phyloP scores from a whole-genome alignment of 2,797 vertebrate species.

The Zalophus californianus region DNA sequence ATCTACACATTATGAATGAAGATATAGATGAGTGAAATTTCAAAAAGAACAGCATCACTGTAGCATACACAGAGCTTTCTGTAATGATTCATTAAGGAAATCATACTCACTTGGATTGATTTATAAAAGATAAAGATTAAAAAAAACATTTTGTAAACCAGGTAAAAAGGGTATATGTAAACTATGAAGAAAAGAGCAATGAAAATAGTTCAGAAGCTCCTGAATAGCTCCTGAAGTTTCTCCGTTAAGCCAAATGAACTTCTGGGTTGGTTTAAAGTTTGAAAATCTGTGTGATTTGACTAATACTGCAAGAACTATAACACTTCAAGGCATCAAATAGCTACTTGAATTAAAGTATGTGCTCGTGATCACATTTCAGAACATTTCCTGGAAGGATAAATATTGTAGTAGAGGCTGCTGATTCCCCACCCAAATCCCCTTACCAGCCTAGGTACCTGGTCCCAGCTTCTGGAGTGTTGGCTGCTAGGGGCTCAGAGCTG shows the following conservation, averaged over 20 bases:
- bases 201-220: neutral
- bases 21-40: neutral
- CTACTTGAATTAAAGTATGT: neutral
- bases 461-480: neutral
- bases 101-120: neutral
- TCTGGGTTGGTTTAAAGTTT: neutral
- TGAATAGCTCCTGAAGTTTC: neutral
- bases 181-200: neutral
- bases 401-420: fast-evolving
- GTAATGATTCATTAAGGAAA: neutral
- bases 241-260: neutral
- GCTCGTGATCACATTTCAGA: neutral
- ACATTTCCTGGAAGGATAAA: neutral
- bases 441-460: neutral
- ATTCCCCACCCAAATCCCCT: neutral
- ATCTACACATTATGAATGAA: neutral
- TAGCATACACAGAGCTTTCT: neutral
- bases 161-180: neutral
- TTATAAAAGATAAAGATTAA: neutral
- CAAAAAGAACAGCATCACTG: neutral
- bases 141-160: neutral
- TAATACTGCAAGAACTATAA: neutral
- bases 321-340: neutral
- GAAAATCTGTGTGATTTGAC: neutral
- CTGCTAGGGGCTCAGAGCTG: neutral